Base-by-base conservation (phyloP, 2,113 vertebrate genomes). In the Pachycephala philippinensis region DNA sequence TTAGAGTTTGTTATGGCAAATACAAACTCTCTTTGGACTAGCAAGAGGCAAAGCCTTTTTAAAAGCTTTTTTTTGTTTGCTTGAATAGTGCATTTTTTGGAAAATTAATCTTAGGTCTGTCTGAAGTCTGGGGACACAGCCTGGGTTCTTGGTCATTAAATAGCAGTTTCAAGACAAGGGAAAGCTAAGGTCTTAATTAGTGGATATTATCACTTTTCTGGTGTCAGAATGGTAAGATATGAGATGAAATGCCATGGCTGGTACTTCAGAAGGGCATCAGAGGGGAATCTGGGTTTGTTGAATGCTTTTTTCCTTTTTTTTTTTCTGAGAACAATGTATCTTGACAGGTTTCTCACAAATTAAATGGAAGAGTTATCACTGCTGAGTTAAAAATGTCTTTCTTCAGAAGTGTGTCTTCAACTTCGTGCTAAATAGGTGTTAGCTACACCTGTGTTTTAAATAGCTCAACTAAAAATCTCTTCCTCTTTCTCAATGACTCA, bases 401-500 rank as follows among this genome's bases (percentile, higher is more conserved):
- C 76, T 87, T 88, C 65, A 89, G 69, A 87, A 89, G 49, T 15
- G 27, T 84, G 53, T 80, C 70, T 87, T 91, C 40, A 33, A 7
- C 74, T 91, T 92, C 3, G 6, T 24, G 2, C 71, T 85, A 59
- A 94, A 91, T 80, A 69, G 57, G n/a, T 76, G 65, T 71, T 95
- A 92, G 89, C 57, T 86, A 68, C 91, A 89, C 69, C 69, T 8
- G 0, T 39, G 80, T 87, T 92, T 95, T 93, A 95, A 97, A 94
- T 94, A 94, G 44, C 74, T 61, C 20, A 9, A 2, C 49, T 81
- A 18, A 71, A 92, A 76, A 54, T 72, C 49, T 91, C 35, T 93
- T 96, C 75, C 47, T 93, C 85, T 94, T 97, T 95, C 74, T 87
- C 63, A 87, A 5, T 96, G 91, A 95, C 84, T 91, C 91, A 95